A percentile compares a stretch with the other conserved stretches of the same genome.
Conservation (phyloP, 2,113 vertebrate species). For the Maccullochella peelii region DNA sequence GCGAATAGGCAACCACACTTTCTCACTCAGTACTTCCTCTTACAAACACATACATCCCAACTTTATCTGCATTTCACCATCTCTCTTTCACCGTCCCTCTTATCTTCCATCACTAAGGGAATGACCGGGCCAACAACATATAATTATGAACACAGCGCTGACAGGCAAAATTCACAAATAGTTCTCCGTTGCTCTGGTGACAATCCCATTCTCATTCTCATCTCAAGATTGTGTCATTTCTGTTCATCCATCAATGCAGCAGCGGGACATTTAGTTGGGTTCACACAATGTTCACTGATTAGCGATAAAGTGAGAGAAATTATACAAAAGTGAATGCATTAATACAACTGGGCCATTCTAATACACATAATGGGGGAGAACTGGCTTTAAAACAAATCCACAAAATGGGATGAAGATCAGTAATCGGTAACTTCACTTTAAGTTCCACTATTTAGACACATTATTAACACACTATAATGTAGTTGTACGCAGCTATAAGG, state of each 20-base stretch:
- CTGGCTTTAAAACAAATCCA: neutral
- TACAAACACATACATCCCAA: neutral
- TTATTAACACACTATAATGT: neutral
- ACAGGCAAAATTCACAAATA: slow-evolving; percentile 28
- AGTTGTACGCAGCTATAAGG: neutral
- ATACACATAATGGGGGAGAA: neutral
- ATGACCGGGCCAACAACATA: neutral
- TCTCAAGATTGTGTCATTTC: slow-evolving; percentile 46
- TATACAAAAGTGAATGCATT: slow-evolving; percentile 26
- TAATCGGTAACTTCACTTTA: neutral
- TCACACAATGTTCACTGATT: slow-evolving; percentile 43
- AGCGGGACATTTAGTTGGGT: slow-evolving; percentile 46
- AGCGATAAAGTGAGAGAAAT: slow-evolving; percentile 30
- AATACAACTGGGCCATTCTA: neutral
- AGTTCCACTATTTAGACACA: neutral
- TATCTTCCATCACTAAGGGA: slow-evolving; percentile 11
- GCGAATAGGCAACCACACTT: slow-evolving; percentile 15
- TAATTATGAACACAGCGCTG: neutral
- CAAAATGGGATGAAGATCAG: neutral
- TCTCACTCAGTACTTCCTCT: slow-evolving; percentile 24
- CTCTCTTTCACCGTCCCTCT: slow-evolving; percentile 20
- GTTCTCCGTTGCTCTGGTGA: slow-evolving; percentile 55
- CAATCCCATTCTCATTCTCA: slow-evolving; percentile 22
- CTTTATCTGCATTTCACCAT: slow-evolving; percentile 29
- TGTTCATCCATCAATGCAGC: slow-evolving; percentile 48